Evolutionary conservation across 1,140 invertebrate species (phyloP), one percentile per base, ranked within the genome.

Genomic region (Steinernema khuongi): DNA sequence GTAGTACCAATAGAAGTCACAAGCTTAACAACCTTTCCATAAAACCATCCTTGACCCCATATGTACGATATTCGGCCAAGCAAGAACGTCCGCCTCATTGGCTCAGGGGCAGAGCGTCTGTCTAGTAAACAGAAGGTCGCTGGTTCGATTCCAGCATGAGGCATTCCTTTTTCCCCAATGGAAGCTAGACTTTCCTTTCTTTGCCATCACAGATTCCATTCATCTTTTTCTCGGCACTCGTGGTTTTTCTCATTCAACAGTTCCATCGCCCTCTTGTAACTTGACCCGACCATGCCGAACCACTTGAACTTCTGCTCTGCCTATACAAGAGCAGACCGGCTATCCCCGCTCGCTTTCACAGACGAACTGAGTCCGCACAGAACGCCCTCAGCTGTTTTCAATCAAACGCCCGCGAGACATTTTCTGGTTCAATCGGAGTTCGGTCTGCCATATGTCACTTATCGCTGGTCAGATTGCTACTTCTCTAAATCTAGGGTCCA

Each of bases 61-160:
- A n/a, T n/a, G n/a, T n/a, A n/a, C n/a, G n/a, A n/a, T n/a, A n/a
- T n/a, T n/a, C n/a, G n/a, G n/a, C n/a, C n/a, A n/a, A n/a, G n/a
- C n/a, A n/a, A n/a, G n/a, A n/a, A n/a, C n/a, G n/a, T n/a, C n/a
- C n/a, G 71, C 71, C 71, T 72, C 50, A 72, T 72, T 72, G 71
- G 71, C 71, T 74, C 72, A 74, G 72, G 43, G 72, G 72, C 70
- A 74, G 72, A 74, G 72, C 72, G 72, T 74, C 72, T 74, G 72
- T 74, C 72, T 74, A 74, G 72, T 74, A 74, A 74, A 74, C 72
- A 74, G 72, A 74, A 74, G 72, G 72, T 74, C 72, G 72, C 72
- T 74, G 72, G 72, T 74, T 74, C 72, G 72, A 74, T 74, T 74
- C 72, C 72, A 74, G 72, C 72, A 74, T 74, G 70, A 74, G 72